Base-by-base conservation (phyloP, 1,140 invertebrate species). In the Brachionus asplanchnoidis region DNA sequence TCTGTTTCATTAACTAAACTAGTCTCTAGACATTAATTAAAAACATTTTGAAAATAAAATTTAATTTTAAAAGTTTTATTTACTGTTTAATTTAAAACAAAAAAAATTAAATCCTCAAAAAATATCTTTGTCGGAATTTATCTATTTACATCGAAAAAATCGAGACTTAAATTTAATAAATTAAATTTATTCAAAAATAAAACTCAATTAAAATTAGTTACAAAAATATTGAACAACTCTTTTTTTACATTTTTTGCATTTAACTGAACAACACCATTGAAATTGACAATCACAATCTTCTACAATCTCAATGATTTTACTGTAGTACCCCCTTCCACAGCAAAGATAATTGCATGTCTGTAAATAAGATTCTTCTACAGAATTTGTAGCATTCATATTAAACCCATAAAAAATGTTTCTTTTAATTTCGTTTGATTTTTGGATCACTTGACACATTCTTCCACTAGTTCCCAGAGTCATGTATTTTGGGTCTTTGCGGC, bases 211-310 rank as follows among this genome's bases (percentile, higher is more conserved):
- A 26, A 23, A 23, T 82, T 65, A 82, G 44, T 96, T 96, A 90
- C 95, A 96, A 86, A 94, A 92, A 88, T 95, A 93, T 87, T 95
- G 93, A 87, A 95, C 94, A 85, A 92, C 92, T 87, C 92, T 93
- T 86, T 93, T 93, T 79, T 92, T 92, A 88, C 95, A 97, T 60
- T 93, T 91, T 87, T 95, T 94, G 90, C 95, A 97, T 86, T 94
- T 92, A 0, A 97, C 94, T 84, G 93, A 91, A 89, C 95, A 97
- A 90, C 95, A 97, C 95, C 95, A 97, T 46, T 95, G 93, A 88
- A 97, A 97, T 86, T 93, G 92, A 89, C 96, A 97, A 86, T 94
- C 93, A 91, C 95, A 97, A 89, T 96, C 95, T 88, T 97, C 94
- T 85, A 93, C 93, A 80, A 95, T 93, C 86, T 95, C 93, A 1